A percentile compares a stretch with the other conserved stretches of the same genome.
Evolutionary conservation across 2,797 vertebrate genomes (phyloP).

Genomic region (Pseudochaenichthys georgianus): DNA sequence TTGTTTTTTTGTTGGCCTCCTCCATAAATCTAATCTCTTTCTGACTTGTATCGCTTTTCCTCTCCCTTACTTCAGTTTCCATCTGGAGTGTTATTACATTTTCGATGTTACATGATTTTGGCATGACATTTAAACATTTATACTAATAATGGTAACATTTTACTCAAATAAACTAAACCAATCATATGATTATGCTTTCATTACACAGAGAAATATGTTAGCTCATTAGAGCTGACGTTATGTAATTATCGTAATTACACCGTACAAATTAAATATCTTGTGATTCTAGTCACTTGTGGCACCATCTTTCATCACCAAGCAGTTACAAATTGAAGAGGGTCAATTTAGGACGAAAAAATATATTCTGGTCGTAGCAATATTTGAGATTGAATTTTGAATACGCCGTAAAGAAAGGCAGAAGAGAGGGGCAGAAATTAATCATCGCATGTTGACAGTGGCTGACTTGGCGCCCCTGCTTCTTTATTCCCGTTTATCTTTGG

Average conservation of each 20-base stretch:
- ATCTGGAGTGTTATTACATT: neutral
- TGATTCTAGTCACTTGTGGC: conserved; percentile 10
- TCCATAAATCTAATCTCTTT: conserved; percentile 7
- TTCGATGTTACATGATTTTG: too few species aligned
- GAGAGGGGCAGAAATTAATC: conserved; percentile 69
- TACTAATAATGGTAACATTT: too few species aligned
- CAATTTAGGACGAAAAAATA: neutral
- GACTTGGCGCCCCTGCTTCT: conserved; percentile 62
- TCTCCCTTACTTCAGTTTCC: neutral
- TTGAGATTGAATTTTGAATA: conserved; percentile 62
- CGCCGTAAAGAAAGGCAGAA: conserved; percentile 52
- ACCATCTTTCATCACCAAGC: conserved; percentile 13
- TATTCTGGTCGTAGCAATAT: conserved; percentile 15
- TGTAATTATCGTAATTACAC: neutral
- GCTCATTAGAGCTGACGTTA: neutral
- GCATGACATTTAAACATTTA: neutral
- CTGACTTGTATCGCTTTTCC: neutral
- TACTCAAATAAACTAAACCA: conserved; percentile 17
- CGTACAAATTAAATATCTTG: neutral
- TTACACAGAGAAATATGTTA: conserved; percentile 13
- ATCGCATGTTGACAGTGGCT: conserved; percentile 61
- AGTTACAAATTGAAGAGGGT: conserved; percentile 14
- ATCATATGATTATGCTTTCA: neutral
- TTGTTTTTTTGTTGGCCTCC: neutral
- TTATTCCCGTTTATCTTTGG: conserved; percentile 79